Evolutionary conservation across 2,113 vertebrate genomes (phyloP).

Genomic region (Crotophaga sulcirostris): DNA sequence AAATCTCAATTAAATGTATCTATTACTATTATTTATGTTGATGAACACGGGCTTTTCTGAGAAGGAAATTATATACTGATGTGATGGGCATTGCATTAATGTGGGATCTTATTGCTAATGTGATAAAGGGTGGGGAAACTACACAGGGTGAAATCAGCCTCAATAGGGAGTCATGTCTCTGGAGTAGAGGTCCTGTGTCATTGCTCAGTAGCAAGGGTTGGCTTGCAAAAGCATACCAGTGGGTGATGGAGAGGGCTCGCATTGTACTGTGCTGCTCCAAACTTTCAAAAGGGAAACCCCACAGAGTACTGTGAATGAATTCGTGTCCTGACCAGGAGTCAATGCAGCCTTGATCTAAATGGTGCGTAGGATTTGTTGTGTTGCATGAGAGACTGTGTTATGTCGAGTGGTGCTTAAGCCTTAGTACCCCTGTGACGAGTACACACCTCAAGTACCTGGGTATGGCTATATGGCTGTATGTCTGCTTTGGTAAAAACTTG

Average conservation of each 20-base stretch:
- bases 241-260: not conserved
- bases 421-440: not conserved
- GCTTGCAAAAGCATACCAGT: rapidly evolving
- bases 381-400: not conserved
- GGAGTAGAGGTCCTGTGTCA: not conserved
- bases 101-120: not conserved
- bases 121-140: not conserved
- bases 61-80: not conserved
- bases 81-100: not conserved
- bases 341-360: not conserved
- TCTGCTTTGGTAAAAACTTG: not conserved
- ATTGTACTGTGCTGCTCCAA: not conserved
- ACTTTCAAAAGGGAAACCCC: not conserved
- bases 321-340: not conserved
- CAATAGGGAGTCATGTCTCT: not conserved
- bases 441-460: not conserved
- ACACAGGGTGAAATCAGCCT: not conserved
- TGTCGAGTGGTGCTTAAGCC: not conserved
- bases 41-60: not conserved
- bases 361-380: not conserved
- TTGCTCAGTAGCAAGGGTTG: not conserved
- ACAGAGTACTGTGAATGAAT: not conserved
- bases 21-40: not conserved
- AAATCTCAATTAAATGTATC: not conserved
- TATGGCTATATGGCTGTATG: not conserved